Conservation (phyloP, 2,113 vertebrate species). For the Todiramphus chloris region DNA sequence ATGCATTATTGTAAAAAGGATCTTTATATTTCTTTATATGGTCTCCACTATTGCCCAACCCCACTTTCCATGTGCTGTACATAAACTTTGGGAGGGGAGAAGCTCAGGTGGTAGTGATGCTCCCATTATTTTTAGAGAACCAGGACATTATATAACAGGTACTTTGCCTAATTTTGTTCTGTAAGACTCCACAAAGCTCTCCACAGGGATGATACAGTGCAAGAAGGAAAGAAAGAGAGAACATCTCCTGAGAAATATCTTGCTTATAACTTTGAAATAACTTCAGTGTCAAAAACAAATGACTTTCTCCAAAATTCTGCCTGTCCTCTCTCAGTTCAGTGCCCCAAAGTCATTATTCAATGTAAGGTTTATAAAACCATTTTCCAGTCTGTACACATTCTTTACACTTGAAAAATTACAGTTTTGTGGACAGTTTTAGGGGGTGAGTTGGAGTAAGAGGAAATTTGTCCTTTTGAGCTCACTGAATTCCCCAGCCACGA, state of each 20-base stretch:
- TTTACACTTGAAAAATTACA: constrained; percentile 54
- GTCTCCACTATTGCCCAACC: background rate
- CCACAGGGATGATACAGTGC: constrained; percentile 10
- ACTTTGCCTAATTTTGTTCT: constrained; percentile 65
- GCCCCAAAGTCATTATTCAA: constrained; percentile 55
- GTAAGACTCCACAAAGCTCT: constrained; percentile 22
- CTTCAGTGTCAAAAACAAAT: constrained; percentile 67
- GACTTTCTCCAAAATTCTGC: constrained; percentile 38
- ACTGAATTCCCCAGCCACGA: background rate
- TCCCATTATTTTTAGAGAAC: constrained; percentile 61
- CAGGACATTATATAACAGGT: constrained; percentile 44
- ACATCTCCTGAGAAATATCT: constrained; percentile 56
- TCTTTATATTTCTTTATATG: constrained; percentile 16
- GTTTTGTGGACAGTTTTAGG: constrained; percentile 50
- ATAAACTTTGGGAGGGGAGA: constrained; percentile 13
- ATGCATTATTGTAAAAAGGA: background rate
- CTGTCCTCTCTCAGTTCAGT: constrained; percentile 52
- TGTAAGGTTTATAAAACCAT: constrained; percentile 55
- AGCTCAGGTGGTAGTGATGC: background rate
- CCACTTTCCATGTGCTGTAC: background rate
- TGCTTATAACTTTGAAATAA: constrained; percentile 70
- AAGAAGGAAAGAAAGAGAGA: constrained; percentile 42
- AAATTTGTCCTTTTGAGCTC: constrained; percentile 58
- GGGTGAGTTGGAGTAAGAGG: background rate
- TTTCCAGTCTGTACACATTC: constrained; percentile 17